These are phyloP conservation scores for Patagioenas fasciata DNA, from an alignment of 2,113 vertebrate genomes.

Conservation along the genomic window DNA sequence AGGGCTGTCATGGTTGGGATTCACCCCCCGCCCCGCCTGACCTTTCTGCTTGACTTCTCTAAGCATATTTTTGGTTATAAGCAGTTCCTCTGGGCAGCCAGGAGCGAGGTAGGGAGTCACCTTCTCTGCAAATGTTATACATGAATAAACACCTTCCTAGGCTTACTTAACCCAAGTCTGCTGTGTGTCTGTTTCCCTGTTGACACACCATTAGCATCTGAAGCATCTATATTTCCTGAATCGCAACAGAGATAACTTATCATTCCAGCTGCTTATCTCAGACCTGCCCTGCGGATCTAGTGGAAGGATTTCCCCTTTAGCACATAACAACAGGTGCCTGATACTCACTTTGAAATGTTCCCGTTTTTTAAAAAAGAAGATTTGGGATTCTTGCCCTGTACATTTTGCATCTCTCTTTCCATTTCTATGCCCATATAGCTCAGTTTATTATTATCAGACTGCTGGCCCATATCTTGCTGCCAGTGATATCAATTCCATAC, in stretches of 20 bases:
- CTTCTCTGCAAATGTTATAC: conserved; percentile 49
- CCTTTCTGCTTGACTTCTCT: not conserved
- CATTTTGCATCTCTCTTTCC: not conserved
- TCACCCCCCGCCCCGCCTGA: rapidly evolving
- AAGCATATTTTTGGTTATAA: not conserved
- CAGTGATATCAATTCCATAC: not conserved
- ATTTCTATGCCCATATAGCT: not conserved
- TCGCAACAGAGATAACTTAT: conserved; percentile 53
- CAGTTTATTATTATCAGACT: rapidly evolving
- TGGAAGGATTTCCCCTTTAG: conserved; percentile 36
- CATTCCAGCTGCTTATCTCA: conserved; percentile 61
- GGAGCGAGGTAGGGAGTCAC: conserved; percentile 36
- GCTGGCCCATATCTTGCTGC: not conserved
- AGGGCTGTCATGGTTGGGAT: not conserved
- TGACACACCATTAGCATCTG: conserved; percentile 63
- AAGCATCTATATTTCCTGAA: conserved; percentile 62
- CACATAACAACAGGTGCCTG: conserved; percentile 27
- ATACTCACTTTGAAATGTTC: conserved; percentile 14
- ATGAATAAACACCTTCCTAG: conserved; percentile 53
- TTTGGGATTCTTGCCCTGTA: not conserved
- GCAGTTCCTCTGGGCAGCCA: conserved; percentile 15
- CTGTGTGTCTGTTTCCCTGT: conserved; percentile 33
- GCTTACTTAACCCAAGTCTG: conserved; percentile 6
- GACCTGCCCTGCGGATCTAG: conserved; percentile 28
- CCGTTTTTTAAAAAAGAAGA: not conserved